These are phyloP conservation scores for Drosophila melanosoma DNA, from an alignment of 2,888 invertebrate genomes.

Conservation along the genomic window DNA sequence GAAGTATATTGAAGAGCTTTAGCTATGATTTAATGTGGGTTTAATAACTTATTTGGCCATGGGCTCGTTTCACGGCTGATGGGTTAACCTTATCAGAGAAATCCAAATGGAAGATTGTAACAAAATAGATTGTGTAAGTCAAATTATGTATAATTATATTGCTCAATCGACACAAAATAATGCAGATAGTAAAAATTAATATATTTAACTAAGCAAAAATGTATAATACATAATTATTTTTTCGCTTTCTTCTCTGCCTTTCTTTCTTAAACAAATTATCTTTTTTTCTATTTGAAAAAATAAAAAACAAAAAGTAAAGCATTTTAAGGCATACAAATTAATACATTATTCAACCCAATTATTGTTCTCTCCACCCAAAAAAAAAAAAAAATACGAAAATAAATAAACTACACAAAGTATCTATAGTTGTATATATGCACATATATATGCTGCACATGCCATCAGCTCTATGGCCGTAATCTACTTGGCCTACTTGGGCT, in stretches of 20 bases:
- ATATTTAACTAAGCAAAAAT: too few relatives aligned
- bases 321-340: constrained; percentile 6
- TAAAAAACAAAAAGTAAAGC: background rate
- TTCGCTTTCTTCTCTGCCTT: background rate
- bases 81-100: background rate
- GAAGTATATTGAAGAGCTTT: constrained; percentile 18
- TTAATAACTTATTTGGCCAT: background rate
- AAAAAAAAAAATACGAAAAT: constrained; percentile 8
- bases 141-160: background rate
- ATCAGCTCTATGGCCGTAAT: constrained; percentile 67
- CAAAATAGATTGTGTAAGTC: background rate
- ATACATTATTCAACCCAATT: constrained; percentile 38
- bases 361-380: constrained; percentile 9
- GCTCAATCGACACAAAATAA: background rate
- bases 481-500: constrained; percentile 80
- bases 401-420: constrained; percentile 14
- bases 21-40: background rate
- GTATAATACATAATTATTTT: too few relatives aligned
- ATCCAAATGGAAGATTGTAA: background rate
- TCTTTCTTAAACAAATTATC: too few relatives aligned
- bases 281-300: background rate
- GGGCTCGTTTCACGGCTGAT: background rate
- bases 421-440: constrained; percentile 1
- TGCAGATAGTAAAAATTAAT: too few relatives aligned
- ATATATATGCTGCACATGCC: constrained; percentile 14